Evolutionary conservation across 1,140 invertebrate species (phyloP), one percentile per base, ranked within the genome.

Genomic region (Achatina immaculata): DNA sequence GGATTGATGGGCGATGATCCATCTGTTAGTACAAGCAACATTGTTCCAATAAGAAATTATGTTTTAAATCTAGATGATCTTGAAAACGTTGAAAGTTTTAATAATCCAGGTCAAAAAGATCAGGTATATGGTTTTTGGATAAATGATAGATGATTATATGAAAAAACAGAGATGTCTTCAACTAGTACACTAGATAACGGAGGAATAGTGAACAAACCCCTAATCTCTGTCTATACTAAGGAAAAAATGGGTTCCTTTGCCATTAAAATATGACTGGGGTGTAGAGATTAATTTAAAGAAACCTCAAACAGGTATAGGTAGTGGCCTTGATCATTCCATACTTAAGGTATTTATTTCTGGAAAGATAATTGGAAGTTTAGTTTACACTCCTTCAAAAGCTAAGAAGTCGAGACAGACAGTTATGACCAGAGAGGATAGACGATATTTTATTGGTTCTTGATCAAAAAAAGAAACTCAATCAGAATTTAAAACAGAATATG

Each of bases 1-100:
- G 58, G 58, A 31, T 62, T 28, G 31, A 62, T 62, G 58, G 58
- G 58, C 31, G 58, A 62, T 62, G 58, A 62, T 31, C n/a, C 58
- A 62, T 6, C n/a, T 62, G 31, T 28, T 31, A 6, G 31, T 62
- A 62, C 16, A 62, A 62, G 11, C 11, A 58, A 58, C n/a, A 58
- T 62, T 62, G n/a, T 14, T 7, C 58, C 58, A 6, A n/a, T 62
- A 62, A 31, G 16, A 62, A 62, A 31, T 31, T 31, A 62, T 62
- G 58, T 28, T 31, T 3, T 31, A 31, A 62, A 31, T 62, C 58
- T 62, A 16, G 58, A 62, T 62, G 58, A 62, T 62, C n/a, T 62
- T 31, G 58, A 62, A 34, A 62, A 62, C 21, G 58, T 62, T 31
- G 58, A 62, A 62, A 28, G 58, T 6, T 62, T 62, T 62, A 62